These are phyloP conservation scores for Spea hammondii DNA, from an alignment of 2,797 vertebrate species.

Conservation along the genomic window DNA sequence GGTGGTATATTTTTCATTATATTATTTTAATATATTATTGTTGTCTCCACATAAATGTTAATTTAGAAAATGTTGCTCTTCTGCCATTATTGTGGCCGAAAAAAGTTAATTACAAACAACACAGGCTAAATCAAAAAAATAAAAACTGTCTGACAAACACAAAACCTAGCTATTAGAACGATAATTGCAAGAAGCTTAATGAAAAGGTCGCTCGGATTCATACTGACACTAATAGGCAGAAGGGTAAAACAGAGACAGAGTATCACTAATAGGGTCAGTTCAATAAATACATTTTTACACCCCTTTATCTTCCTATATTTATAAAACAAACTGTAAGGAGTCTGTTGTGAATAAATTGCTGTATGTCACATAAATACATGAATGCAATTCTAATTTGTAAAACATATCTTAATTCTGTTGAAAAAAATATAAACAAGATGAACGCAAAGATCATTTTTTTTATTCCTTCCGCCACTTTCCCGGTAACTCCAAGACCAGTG, in stretches of 20 bases:
- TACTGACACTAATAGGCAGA: constrained; percentile 15
- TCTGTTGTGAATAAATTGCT: constrained; percentile 29
- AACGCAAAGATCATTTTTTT: too few relatives aligned
- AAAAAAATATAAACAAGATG: too few relatives aligned
- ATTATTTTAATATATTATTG: too few relatives aligned
- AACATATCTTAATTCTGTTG: neutral
- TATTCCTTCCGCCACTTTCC: too few relatives aligned
- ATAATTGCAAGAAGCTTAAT: constrained; percentile 13
- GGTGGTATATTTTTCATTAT: too few relatives aligned
- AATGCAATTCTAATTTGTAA: constrained; percentile 9
- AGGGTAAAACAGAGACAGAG: constrained; percentile 22
- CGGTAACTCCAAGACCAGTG: too few relatives aligned
- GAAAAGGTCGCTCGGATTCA: constrained; percentile 20
- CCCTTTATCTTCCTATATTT: constrained; percentile 28
- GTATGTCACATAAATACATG: neutral
- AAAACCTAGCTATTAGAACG: neutral
- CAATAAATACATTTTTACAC: constrained; percentile 1
- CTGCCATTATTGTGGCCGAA: too few relatives aligned
- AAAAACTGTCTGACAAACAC: too few relatives aligned
- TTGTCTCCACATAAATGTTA: too few relatives aligned
- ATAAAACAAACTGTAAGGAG: constrained; percentile 18
- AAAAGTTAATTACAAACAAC: too few relatives aligned
- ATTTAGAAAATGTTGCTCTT: too few relatives aligned
- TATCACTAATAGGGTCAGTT: constrained; percentile 40
- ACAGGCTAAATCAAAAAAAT: too few relatives aligned